A percentile compares a stretch with the other conserved stretches of the same genome.
These are phyloP conservation scores for Anolis apletophallus DNA, from an alignment of 2,797 vertebrate genomes.

Conservation along the genomic window DNA sequence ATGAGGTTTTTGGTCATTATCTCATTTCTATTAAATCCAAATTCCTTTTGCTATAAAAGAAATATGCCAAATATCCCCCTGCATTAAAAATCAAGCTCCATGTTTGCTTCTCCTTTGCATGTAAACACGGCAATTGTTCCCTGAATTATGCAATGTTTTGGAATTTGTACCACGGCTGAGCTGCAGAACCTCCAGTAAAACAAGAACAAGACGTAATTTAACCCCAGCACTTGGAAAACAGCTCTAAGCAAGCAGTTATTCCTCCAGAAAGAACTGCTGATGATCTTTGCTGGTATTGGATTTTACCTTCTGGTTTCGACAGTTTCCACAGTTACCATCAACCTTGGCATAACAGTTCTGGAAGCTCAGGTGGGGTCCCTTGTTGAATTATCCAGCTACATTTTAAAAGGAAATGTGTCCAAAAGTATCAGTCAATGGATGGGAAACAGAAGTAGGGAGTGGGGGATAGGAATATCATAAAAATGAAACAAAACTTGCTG, in stretches of 20 bases:
- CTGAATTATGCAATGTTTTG: slow-evolving; percentile 19
- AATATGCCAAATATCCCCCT: not conserved
- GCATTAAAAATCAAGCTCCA: not conserved
- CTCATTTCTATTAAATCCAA: not conserved
- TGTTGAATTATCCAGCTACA: slow-evolving; percentile 62
- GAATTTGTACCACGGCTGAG: not conserved
- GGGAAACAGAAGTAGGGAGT: slow-evolving; percentile 44
- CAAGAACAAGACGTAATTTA: slow-evolving; percentile 18
- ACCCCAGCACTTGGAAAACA: slow-evolving; percentile 16
- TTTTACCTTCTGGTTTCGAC: slow-evolving; percentile 50
- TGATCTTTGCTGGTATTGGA: slow-evolving; percentile 17
- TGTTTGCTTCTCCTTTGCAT: not conserved
- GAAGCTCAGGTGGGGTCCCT: slow-evolving; percentile 69
- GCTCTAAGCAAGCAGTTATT: slow-evolving; percentile 10
- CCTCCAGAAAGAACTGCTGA: not conserved
- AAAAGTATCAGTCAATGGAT: slow-evolving; percentile 52
- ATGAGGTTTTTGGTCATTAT: not conserved
- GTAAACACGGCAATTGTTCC: slow-evolving; percentile 4
- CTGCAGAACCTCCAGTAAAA: not conserved
- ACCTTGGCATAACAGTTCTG: slow-evolving; percentile 69
- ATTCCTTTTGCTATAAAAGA: not conserved
- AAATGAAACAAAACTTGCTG: no score
- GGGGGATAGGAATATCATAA: not conserved
- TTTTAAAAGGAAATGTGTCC: slow-evolving; percentile 69
- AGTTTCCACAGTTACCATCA: slow-evolving; percentile 66